Base-by-base conservation (phyloP, 2,113 vertebrate species). In the Tenrec ecaudatus region DNA sequence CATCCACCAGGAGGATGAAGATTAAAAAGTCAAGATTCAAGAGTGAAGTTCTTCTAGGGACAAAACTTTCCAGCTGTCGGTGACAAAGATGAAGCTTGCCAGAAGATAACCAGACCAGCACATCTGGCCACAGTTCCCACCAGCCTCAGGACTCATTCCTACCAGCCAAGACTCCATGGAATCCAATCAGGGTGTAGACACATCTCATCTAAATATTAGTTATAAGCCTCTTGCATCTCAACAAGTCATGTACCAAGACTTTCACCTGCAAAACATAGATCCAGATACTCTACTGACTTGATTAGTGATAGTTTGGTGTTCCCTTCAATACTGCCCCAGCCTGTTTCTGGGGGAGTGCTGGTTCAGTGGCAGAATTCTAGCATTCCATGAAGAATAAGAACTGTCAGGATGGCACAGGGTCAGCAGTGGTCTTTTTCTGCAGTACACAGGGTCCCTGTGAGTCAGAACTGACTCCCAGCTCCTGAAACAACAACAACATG, bases 1-100 rank as follows among this genome's bases (percentile, higher is more conserved):
- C 47, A 53, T 53, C 47, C 9, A 89, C 11, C 22, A 78, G 91
- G n/a, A 89, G 31, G 29, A 58, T 84, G 47, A 78, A 95, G 92
- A 96, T 71, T 9, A 73, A 23, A 92, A 93, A 84, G 86, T 66
- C 86, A 95, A 95, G 91, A 84, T 94, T 53, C 40, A 92, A 91
- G 38, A 40, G 89, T 93, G 93, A 77, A 86, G 92, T 75, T 8
- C 92, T 92, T 15, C 47, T 58, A 36, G 9, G 20, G 76, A 80
- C 92, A 96, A 62, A 64, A 80, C 40, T 95, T 87, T 36, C 20
- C 86, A 95, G 88, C 2, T 86, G 76, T 33, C 96, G 20, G 40
- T 94, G 85, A 80, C 33, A 53, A 29, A 2, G 0, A 25, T 53
- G 82, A 87, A 68, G 79, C 14, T 0, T 81, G 75, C 43, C 16